These are phyloP conservation scores for Chaetura pelagica DNA, from an alignment of 2,113 vertebrate genomes.

Conservation along the genomic window DNA sequence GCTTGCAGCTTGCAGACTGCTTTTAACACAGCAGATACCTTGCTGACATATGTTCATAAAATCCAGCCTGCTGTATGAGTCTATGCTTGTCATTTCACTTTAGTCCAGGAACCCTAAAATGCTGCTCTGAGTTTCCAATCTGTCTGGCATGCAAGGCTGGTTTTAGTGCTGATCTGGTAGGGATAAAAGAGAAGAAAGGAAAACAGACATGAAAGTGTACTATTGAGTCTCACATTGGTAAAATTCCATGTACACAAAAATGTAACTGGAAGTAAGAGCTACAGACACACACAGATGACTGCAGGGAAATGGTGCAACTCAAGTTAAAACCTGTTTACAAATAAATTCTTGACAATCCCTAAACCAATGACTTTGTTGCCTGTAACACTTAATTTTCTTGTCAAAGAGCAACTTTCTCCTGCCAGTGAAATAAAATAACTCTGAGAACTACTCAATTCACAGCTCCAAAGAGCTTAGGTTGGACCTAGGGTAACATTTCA, in stretches of 20 bases:
- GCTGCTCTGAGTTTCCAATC: not conserved
- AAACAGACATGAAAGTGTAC: not conserved
- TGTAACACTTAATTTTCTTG: slow-evolving; percentile 1
- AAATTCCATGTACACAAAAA: not conserved
- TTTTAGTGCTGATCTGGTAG: not conserved
- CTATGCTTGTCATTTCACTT: not conserved
- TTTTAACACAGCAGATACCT: not conserved
- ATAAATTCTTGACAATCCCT: not conserved
- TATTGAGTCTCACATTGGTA: not conserved
- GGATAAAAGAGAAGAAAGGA: not conserved
- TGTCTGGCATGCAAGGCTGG: not conserved
- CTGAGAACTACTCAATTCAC: slow-evolving; percentile 34
- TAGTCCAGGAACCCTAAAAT: not conserved
- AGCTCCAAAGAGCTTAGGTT: not conserved
- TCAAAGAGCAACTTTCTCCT: not conserved
- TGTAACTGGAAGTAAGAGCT: not conserved
- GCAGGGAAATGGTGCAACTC: not conserved
- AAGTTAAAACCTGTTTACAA: slow-evolving; percentile 6
- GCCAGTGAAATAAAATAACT: slow-evolving; percentile 55
- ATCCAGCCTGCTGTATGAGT: not conserved
- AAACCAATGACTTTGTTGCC: not conserved
- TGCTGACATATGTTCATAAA: not conserved
- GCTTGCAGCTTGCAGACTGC: not conserved
- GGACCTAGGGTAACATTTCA: slow-evolving; percentile 43
- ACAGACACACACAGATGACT: not conserved